Percentiles rank a stretch among this genome's conserved stretches.
Conservation (phyloP, 2,113 vertebrate genomes). For the Triplophysa tibetana region DNA sequence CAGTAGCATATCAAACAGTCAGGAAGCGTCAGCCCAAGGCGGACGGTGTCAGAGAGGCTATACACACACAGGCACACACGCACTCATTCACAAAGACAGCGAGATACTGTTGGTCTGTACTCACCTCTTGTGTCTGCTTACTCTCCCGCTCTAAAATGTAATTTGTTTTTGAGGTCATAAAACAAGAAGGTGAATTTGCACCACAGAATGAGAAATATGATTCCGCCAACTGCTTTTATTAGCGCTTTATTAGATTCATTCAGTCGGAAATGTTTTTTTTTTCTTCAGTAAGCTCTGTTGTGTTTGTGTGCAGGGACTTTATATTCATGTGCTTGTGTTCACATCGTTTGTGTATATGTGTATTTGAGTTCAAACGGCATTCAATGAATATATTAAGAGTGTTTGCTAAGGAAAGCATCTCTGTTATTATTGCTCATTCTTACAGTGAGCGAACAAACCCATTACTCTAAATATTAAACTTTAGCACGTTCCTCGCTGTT, state of each 20-base stretch:
- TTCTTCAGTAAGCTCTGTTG: conserved; percentile 23
- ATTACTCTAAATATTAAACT: no score
- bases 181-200: not conserved
- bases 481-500: no score
- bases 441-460: no score
- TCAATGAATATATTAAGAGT: no score
- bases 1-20: conserved; percentile 69
- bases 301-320: conserved; percentile 7
- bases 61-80: not conserved
- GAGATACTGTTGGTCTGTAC: not conserved
- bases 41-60: conserved; percentile 19
- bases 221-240: conserved; percentile 36
- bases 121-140: conserved; percentile 10
- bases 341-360: no score
- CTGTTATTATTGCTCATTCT: no score
- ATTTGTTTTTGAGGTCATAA: conserved; percentile 24
- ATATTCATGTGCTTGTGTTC: conserved; percentile 20
- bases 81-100: not conserved
- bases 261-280: conserved; percentile 26
- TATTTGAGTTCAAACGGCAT: no score
- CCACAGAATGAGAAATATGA: conserved; percentile 35
- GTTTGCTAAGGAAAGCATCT: no score
- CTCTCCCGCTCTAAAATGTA: conserved; percentile 2
- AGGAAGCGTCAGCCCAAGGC: conserved; percentile 57
- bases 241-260: conserved; percentile 35